Conservation (phyloP, 2,797 vertebrate genomes). For the Gallirallus australis region DNA sequence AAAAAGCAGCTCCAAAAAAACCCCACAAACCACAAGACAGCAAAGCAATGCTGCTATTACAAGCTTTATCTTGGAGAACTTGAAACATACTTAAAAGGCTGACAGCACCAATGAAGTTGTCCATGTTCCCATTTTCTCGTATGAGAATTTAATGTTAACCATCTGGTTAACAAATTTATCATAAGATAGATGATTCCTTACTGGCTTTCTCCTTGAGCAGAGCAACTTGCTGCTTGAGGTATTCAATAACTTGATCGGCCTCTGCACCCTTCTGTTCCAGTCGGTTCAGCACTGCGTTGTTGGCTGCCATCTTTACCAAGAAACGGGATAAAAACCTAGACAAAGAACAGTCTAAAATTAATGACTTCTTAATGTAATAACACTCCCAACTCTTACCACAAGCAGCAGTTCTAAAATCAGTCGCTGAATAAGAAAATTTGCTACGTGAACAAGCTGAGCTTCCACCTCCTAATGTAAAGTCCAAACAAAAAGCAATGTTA, state of each 20-base stretch:
- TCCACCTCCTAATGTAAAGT: neutral
- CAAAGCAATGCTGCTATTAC: neutral
- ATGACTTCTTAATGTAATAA: neutral
- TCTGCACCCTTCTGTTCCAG: constrained; percentile 95
- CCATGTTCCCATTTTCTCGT: neutral
- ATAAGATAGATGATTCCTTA: constrained; percentile 75
- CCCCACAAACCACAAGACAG: neutral
- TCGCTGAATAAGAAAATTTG: neutral
- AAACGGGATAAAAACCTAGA: constrained; percentile 86
- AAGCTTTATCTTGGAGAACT: neutral
- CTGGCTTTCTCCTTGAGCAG: constrained; percentile 97
- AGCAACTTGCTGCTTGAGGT: constrained; percentile 95
- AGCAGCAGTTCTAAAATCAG: neutral
- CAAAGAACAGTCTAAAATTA: constrained; percentile 31
- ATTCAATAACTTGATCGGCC: constrained; percentile 95
- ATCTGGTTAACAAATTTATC: neutral
- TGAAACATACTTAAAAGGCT: neutral
- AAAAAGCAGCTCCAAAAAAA: neutral
- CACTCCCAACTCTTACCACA: neutral
- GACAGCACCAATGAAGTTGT: neutral
- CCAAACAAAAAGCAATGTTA: neutral
- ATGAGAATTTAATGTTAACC: neutral
- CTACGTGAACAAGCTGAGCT: neutral
- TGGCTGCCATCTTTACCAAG: constrained; percentile 90
- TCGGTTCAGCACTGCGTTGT: constrained; percentile 86